A percentile compares a stretch with the other conserved stretches of the same genome.
Conservation (phyloP, 2,888 invertebrate genomes). For the Brachyptera risi region DNA sequence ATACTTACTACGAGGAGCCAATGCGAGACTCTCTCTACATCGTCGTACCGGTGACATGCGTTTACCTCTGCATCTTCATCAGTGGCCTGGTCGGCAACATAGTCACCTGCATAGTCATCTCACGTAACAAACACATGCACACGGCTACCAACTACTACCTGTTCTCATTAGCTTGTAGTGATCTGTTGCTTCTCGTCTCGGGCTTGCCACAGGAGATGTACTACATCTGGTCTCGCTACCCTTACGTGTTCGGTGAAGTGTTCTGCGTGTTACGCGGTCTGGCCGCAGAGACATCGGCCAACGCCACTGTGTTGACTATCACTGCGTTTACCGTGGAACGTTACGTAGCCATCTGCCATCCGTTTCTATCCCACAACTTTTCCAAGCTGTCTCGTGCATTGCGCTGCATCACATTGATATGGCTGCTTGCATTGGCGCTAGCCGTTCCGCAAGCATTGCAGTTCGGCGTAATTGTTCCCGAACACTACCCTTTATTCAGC, state of each 20-base stretch:
- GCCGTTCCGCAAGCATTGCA: slow-evolving; percentile 77
- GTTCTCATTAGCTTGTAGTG: slow-evolving; percentile 73
- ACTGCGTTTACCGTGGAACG: slow-evolving; percentile 59
- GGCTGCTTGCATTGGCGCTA: slow-evolving; percentile 70
- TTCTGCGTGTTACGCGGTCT: slow-evolving; percentile 48
- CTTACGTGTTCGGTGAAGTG: slow-evolving; percentile 70
- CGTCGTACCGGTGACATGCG: slow-evolving; percentile 61
- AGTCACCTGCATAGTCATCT: slow-evolving; percentile 74
- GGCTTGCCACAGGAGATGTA: slow-evolving; percentile 80
- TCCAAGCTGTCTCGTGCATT: slow-evolving; percentile 79
- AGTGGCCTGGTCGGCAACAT: slow-evolving; percentile 72
- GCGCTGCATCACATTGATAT: slow-evolving; percentile 66
- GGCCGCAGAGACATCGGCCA: slow-evolving; percentile 54
- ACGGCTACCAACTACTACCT: slow-evolving; percentile 81
- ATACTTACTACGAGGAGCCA: too few species aligned
- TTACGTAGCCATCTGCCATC: slow-evolving; percentile 62
- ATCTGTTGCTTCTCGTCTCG: slow-evolving; percentile 65
- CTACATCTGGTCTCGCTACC: slow-evolving; percentile 68
- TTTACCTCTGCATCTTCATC: slow-evolving; percentile 66
- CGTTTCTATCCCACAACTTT: slow-evolving; percentile 77
- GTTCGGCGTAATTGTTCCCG: slow-evolving; percentile 59
- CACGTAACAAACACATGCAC: slow-evolving; percentile 73
- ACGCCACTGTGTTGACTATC: slow-evolving; percentile 45
- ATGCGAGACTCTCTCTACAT: slow-evolving; percentile 55
- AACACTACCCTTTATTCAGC: slow-evolving; percentile 26